Percentiles rank a stretch among this genome's conserved stretches.
phyloP scores from a whole-genome alignment of 2,888 invertebrate species.

The Ormyrus labotus region DNA sequence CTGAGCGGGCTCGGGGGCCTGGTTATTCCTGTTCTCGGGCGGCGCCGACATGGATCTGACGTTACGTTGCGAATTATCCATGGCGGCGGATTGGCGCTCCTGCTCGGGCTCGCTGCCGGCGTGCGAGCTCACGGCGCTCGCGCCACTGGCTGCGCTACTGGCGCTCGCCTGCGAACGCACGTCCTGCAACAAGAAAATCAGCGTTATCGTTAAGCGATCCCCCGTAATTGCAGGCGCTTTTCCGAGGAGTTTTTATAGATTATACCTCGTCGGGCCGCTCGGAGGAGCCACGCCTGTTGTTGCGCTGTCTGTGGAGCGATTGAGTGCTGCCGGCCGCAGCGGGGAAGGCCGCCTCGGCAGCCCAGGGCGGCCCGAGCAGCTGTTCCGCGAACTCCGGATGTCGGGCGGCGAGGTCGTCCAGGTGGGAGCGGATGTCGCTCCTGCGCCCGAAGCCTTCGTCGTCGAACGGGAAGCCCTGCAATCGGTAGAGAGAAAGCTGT shows the following conservation, averaged over 20 bases:
- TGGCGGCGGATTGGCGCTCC: conserved; percentile 58
- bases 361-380: conserved; percentile 76
- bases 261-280: conserved; percentile 66
- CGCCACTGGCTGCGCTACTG: conserved; percentile 70
- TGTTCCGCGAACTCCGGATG: conserved; percentile 87
- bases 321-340: conserved; percentile 48
- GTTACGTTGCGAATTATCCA: conserved; percentile 77
- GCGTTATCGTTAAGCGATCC: no score
- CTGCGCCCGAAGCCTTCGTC: conserved; percentile 78
- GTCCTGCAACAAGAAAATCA: conserved; percentile 59
- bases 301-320: conserved; percentile 28
- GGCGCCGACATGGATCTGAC: conserved; percentile 90
- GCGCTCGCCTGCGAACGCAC: conserved; percentile 71
- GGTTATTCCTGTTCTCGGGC: conserved; percentile 78
- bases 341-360: conserved; percentile 67
- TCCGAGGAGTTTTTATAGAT: background rate
- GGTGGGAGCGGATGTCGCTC: conserved; percentile 75
- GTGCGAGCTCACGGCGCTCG: conserved; percentile 70
- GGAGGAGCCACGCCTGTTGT: conserved; percentile 59
- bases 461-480: conserved; percentile 83
- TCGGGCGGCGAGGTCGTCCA: conserved; percentile 84
- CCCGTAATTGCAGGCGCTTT: no score
- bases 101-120: conserved; percentile 67
- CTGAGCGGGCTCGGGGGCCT: conserved; percentile 48
- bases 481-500: conserved; percentile 44